Base-by-base conservation (phyloP, 2,888 invertebrate species). In the Amblyjoppa proteus region DNA sequence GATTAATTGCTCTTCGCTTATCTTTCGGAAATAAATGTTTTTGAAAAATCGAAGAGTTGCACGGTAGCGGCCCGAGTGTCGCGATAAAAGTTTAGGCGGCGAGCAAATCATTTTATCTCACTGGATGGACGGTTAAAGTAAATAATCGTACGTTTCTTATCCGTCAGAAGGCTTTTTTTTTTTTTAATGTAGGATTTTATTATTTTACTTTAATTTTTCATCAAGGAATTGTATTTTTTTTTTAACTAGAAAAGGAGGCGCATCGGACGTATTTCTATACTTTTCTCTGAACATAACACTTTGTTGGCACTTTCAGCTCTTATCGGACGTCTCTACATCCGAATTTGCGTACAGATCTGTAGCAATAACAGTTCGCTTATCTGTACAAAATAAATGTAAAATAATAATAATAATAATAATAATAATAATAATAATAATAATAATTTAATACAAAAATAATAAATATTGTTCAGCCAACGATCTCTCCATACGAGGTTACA, bases 321-420 rank as follows among this genome's bases (percentile, higher is more conserved):
- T 41, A 25, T 45, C 45, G 49, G 13, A 49, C 45, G 45, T 58
- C 31, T 73, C 20, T 56, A 78, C 73, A 61, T 68, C 71, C 69
- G 28, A 70, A 68, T 77, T 64, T 31, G 20, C 20, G 20, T 20
- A 20, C 20, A 20, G 20, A 20, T 20, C 20, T 20, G 20, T 20
- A 20, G 0, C 20, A 51, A 75, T 64, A 64, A 75, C 49, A 49
- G 25, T 75, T 64, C 45, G 11, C 28, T 38, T 34, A 34, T 28
- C 13, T 34, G 25, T 11, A 74, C 41, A 45, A 61, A 45, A 28
- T 41, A 45, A 20, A 20, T 20, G 5, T 6, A 25, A 58, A 58
- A 56, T 20, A 20, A 20, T 20, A 20, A 20, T 20, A 20, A 20
- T 20, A 20, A 20, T 20, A 20, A 20, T 20, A 20, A 20, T 20